These are phyloP conservation scores for Idaea straminata DNA, from an alignment of 2,888 invertebrate genomes.

Conservation along the genomic window DNA sequence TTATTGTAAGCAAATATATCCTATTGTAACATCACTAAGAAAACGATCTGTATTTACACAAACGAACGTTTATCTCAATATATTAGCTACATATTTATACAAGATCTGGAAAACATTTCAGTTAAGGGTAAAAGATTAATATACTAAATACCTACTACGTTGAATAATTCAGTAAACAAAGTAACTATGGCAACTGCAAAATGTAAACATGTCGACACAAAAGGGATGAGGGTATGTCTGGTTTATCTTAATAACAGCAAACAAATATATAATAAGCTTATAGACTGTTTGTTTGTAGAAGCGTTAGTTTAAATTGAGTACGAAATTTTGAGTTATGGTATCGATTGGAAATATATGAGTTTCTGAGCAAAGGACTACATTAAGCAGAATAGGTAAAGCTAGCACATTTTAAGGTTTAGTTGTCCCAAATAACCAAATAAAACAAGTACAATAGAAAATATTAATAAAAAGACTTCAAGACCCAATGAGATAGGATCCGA, in stretches of 20 bases:
- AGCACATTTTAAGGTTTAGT: too few relatives aligned
- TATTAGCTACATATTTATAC: neutral
- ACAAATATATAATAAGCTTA: constrained; percentile 22
- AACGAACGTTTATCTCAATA: neutral
- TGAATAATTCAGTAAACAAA: constrained; percentile 39
- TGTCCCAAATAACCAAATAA: too few relatives aligned
- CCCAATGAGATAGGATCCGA: too few relatives aligned
- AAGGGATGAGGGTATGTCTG: constrained; percentile 32
- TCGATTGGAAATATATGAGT: neutral
- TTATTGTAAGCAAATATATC: neutral
- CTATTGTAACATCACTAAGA: neutral
- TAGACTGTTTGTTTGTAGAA: constrained; percentile 8
- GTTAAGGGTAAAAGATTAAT: constrained; percentile 2
- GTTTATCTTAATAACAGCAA: constrained; percentile 41
- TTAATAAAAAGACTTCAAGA: too few relatives aligned
- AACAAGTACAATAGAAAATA: too few relatives aligned
- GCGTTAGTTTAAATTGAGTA: neutral
- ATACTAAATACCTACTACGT: constrained; percentile 18
- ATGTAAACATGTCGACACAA: constrained; percentile 37
- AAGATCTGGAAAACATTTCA: neutral
- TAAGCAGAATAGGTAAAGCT: too few relatives aligned
- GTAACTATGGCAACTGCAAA: constrained; percentile 40
- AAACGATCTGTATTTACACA: neutral
- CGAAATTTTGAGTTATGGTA: neutral
- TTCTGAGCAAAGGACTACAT: too few relatives aligned